Percentiles rank a stretch among this genome's conserved stretches.
These are phyloP conservation scores for Zosterops lateralis DNA, from an alignment of 2,113 vertebrate genomes.

Conservation along the genomic window DNA sequence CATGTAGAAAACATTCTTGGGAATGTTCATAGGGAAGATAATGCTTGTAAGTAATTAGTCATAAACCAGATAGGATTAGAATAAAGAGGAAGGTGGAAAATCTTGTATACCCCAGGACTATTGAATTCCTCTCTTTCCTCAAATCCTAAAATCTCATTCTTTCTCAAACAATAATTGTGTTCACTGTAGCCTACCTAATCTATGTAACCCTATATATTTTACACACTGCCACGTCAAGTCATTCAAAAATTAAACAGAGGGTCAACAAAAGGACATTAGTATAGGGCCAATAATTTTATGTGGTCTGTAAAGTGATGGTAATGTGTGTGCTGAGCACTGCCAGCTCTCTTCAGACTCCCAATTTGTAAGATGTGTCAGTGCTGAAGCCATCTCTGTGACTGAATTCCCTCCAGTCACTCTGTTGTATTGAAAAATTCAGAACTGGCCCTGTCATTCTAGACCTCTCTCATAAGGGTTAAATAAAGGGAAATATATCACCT, in stretches of 20 bases:
- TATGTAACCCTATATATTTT: background rate
- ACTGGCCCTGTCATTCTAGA: background rate
- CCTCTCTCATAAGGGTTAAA: background rate
- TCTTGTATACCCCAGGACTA: background rate
- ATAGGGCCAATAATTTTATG: background rate
- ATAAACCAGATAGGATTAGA: background rate
- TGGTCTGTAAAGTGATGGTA: background rate
- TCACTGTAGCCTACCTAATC: background rate
- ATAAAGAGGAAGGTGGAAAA: background rate
- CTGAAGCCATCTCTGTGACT: background rate
- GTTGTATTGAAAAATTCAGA: background rate
- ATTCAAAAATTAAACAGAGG: background rate
- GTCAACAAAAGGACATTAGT: background rate
- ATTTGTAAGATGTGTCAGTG: background rate
- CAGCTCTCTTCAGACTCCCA: background rate
- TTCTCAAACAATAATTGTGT: background rate
- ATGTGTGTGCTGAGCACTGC: background rate
- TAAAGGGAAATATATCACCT: background rate
- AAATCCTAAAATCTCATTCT: background rate
- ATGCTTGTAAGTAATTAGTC: background rate
- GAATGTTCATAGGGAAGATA: background rate
- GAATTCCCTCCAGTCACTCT: background rate
- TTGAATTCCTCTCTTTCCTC: background rate
- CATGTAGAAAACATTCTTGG: background rate
- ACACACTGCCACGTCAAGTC: background rate